Evolutionary conservation across 1,140 invertebrate species (phyloP), one percentile per base, ranked within the genome.

Genomic region (Drosophila kohkoa): DNA sequence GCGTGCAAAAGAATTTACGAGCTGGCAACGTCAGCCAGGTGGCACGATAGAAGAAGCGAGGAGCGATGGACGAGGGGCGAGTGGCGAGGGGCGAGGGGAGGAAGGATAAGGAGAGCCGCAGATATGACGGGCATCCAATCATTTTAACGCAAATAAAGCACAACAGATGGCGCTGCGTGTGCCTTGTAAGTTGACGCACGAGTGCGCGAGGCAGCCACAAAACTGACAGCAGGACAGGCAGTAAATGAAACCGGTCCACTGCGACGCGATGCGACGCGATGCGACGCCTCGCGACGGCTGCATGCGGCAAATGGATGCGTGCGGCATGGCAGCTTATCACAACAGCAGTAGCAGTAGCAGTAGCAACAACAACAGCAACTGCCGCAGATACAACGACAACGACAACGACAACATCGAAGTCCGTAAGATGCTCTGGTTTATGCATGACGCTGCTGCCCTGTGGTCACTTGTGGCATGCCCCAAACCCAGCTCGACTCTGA

Each of bases 81-180:
- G 20, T 6, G 32, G 45, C 30, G 32, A 52, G 51, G 13, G 63
- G n/a, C 48, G 54, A 8, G 65, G 3, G 30, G 60, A 28, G 20
- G 32, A 49, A 8, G 69, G 58, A n/a, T 38, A 57, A 20, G 15
- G 32, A 57, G 66, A 80, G 51, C 45, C 49, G 80, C 67, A 90
- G 85, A 90, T 89, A 89, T 89, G 85, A 89, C 86, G 85, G 69
- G 86, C 75, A 90, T 85, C 81, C 85, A 89, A 89, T 89, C 85
- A 89, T 89, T 89, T 89, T 90, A 89, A 89, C 86, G 78, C 86
- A 89, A 89, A 89, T 89, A 89, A 89, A 89, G 81, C 85, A 89
- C 86, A 89, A 85, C 85, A 89, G 85, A 85, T 88, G 85, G 81
- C 81, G 86, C 69, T 90, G 79, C 76, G 73, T 82, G 65, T 74